These are phyloP conservation scores for Drosophila leonis DNA, from an alignment of 2,888 invertebrate genomes.

Conservation along the genomic window DNA sequence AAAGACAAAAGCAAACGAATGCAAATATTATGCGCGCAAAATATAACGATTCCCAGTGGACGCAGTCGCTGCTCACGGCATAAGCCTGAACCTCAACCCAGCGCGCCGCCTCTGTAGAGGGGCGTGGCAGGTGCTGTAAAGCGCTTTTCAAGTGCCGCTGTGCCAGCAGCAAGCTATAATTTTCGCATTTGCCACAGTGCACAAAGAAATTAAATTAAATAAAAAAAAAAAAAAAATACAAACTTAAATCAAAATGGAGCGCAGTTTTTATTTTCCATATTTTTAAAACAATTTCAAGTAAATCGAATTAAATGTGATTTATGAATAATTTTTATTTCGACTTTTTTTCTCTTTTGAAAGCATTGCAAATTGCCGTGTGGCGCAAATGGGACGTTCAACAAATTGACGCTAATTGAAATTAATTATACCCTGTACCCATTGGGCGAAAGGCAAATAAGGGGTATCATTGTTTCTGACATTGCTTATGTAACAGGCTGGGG, in stretches of 20 bases:
- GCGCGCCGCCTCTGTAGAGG: neutral
- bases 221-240: too few species aligned
- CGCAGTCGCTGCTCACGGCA: constrained; percentile 16
- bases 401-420: constrained; percentile 76
- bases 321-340: constrained; percentile 16
- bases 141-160: constrained; percentile 61
- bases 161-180: constrained; percentile 54
- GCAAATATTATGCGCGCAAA: constrained; percentile 41
- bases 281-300: constrained; percentile 38
- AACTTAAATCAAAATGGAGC: neutral
- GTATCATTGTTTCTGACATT: too few species aligned
- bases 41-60: constrained; percentile 35
- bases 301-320: constrained; percentile 34
- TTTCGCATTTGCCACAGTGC: constrained; percentile 43
- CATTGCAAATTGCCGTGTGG: constrained; percentile 22
- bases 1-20: constrained; percentile 44
- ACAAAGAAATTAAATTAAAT: constrained; percentile 1
- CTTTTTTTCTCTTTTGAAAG: neutral
- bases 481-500: neutral
- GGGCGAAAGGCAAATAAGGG: neutral
- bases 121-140: constrained; percentile 59
- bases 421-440: constrained; percentile 37
- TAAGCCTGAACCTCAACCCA: neutral
- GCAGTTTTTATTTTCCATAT: neutral
- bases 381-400: constrained; percentile 56